A percentile compares a stretch with the other conserved stretches of the same genome.
Conservation (phyloP, 2,888 invertebrate species). For the Furcula furcula region DNA sequence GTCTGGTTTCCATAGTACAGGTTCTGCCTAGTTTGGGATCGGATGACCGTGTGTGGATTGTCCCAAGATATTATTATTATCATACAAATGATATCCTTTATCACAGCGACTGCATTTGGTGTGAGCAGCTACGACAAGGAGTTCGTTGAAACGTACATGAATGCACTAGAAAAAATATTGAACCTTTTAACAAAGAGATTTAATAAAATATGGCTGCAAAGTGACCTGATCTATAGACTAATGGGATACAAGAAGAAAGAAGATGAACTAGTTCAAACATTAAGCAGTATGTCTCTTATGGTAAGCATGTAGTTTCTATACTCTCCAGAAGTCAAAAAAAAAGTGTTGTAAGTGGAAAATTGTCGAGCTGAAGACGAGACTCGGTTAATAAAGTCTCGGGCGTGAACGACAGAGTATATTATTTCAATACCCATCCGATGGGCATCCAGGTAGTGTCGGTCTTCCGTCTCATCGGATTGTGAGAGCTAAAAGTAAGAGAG, state of each 20-base stretch:
- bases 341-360: not conserved
- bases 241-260: not conserved
- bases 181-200: not conserved
- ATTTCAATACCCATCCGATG: too few species aligned
- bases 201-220: not conserved
- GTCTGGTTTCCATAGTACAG: too few species aligned
- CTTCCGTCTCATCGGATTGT: too few species aligned
- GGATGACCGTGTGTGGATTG: too few species aligned
- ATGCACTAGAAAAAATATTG: not conserved
- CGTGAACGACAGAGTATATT: not conserved
- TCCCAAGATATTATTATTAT: too few species aligned
- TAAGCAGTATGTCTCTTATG: not conserved
- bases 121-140: not conserved
- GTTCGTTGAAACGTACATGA: not conserved
- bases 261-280: not conserved
- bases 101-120: slow-evolving; percentile 9
- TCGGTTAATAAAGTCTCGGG: too few species aligned
- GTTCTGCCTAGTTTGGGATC: too few species aligned
- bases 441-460: too few species aligned
- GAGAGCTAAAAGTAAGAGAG: too few species aligned
- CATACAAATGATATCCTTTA: too few species aligned
- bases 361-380: too few species aligned
- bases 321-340: not conserved
- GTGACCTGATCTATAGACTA: not conserved
- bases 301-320: not conserved